Conservation (phyloP, 2,888 invertebrate genomes). For the Endotricha flammealis region DNA sequence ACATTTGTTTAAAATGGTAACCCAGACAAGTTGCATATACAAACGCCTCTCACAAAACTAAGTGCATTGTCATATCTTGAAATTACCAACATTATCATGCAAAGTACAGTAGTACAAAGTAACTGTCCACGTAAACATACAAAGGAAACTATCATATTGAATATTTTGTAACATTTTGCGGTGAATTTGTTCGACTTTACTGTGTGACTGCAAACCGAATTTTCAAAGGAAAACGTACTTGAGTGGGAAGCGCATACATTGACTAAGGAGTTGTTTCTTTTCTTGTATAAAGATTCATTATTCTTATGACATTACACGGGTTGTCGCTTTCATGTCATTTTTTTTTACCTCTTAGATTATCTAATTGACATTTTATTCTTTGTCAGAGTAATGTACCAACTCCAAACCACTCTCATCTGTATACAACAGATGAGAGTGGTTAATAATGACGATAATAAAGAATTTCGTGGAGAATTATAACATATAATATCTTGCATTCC, state of each 20-base stretch:
- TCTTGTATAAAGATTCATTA: too few relatives aligned
- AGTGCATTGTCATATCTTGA: conserved; percentile 4
- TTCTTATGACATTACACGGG: too few relatives aligned
- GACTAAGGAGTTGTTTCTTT: conserved; percentile 9
- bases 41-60: not conserved
- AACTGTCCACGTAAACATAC: conserved; percentile 24
- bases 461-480: too few relatives aligned
- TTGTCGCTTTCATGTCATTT: too few relatives aligned
- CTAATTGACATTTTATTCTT: too few relatives aligned
- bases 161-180: conserved; percentile 31
- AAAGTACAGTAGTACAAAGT: conserved; percentile 20
- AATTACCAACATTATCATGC: conserved; percentile 9
- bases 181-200: conserved; percentile 46
- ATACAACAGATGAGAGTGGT: too few relatives aligned
- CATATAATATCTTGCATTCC: too few relatives aligned
- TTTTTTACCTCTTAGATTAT: too few relatives aligned
- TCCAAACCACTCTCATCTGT: too few relatives aligned
- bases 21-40: not conserved
- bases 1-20: too few relatives aligned
- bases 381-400: too few relatives aligned
- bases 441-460: too few relatives aligned
- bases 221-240: conserved; percentile 48
- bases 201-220: conserved; percentile 53
- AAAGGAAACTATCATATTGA: conserved; percentile 27
- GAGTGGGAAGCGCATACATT: conserved; percentile 9